Evolutionary conservation across 2,797 vertebrate species (phyloP).

Genomic region (Myripristis murdjan): DNA sequence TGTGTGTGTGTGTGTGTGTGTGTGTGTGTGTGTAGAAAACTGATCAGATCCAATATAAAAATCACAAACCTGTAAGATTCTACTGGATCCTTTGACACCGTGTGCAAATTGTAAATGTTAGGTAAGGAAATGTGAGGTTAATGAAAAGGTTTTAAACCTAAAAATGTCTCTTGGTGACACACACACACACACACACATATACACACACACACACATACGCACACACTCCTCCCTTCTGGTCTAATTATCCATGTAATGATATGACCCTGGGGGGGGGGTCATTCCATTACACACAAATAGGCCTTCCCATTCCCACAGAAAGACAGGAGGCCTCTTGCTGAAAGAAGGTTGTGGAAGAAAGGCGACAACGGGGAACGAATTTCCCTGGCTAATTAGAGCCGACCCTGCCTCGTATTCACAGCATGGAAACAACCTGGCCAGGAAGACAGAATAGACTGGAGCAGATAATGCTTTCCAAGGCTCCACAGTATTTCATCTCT

Average conservation of each 20-base stretch:
- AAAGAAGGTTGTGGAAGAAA: slow-evolving; percentile 70
- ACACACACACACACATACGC: slow-evolving; percentile 68
- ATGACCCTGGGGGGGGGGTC: slow-evolving; percentile 86
- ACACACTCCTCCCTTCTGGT: slow-evolving; percentile 69
- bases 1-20: too few species aligned
- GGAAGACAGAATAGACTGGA: neutral
- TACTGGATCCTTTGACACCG: slow-evolving; percentile 36
- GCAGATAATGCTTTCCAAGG: neutral
- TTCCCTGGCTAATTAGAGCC: slow-evolving; percentile 69
- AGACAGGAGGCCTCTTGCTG: slow-evolving; percentile 68
- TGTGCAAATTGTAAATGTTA: too few species aligned
- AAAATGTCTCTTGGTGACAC: neutral
- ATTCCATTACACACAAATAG: neutral
- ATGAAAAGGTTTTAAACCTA: too few species aligned
- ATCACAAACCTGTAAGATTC: neutral
- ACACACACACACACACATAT: slow-evolving; percentile 30
- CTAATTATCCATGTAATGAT: slow-evolving; percentile 92
- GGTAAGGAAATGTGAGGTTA: too few species aligned
- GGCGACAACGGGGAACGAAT: slow-evolving; percentile 52
- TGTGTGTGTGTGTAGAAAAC: too few species aligned
- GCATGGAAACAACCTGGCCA: slow-evolving; percentile 3
- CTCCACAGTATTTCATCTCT: too few species aligned
- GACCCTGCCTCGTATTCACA: slow-evolving; percentile 37
- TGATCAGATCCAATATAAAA: too few species aligned
- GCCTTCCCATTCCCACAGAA: slow-evolving; percentile 81